Conservation (phyloP, 2,113 vertebrate species). For the Atherinomorus stipes region DNA sequence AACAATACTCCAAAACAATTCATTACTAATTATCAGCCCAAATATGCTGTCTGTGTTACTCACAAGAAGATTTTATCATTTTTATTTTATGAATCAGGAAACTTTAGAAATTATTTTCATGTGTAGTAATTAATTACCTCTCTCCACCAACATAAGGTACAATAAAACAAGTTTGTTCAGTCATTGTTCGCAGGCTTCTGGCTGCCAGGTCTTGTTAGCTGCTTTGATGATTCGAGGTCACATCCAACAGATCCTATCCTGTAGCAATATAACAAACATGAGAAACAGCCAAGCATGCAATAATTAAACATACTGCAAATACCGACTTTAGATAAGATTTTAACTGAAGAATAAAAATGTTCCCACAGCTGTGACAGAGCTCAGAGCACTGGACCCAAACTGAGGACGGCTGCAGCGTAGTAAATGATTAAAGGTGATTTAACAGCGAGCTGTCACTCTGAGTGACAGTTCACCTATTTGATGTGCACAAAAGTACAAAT, state of each 20-base stretch:
- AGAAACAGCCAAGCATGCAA: no score
- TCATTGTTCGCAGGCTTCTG: not conserved
- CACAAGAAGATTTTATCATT: not conserved
- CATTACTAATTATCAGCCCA: not conserved
- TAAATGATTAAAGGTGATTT: no score
- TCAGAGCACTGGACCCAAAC: no score
- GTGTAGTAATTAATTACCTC: not conserved
- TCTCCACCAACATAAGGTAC: not conserved
- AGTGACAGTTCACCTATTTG: not conserved
- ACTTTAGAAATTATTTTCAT: not conserved
- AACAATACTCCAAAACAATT: not conserved
- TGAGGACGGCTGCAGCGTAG: no score
- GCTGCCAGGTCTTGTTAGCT: not conserved
- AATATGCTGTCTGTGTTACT: not conserved
- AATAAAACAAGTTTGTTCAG: not conserved
- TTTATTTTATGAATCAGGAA: not conserved
- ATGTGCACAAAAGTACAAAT: not conserved
- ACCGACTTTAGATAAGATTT: no score
- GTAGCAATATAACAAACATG: not conserved
- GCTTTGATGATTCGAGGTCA: not conserved
- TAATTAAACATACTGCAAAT: no score
- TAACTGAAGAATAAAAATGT: no score
- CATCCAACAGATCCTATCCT: not conserved
- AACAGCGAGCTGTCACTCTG: no score
- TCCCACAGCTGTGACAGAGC: no score